Evolutionary conservation across 37 sponge, comb jelly and placozoan species (phyloP), one percentile per base, ranked within the genome.

Genomic region (Crambe crambe): DNA sequence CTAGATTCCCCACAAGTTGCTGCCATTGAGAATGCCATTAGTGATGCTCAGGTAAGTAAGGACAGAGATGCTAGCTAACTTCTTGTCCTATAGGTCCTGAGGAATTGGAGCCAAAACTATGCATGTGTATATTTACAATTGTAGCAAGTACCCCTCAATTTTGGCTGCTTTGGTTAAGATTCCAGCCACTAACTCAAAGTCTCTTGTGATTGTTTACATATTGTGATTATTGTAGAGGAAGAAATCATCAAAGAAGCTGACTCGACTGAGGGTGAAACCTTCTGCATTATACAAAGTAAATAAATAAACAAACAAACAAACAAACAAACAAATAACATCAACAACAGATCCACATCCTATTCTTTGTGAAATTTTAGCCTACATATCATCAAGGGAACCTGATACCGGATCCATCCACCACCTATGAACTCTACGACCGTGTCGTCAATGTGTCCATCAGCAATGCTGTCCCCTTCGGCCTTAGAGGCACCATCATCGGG

Each of bases 401-500:
- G 47, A 80, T 84, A 8, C 94, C 94, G 1, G 96, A 98, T 60
- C 72, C 70, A 21, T 40, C 86, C 32, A 91, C 92, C 9, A 85
- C 82, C 32, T 93, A 85, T 76, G 57, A 84, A n/a, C 87, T 98
- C 43, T 83, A 79, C 56, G 99, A 98, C 73, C 72, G 99, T 35
- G 96, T 98, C 27, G 79, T 98, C 64, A 92, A 93, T 57, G 90
- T 98, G 9, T 77, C 86, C 23, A 0, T 81, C 9, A 80, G 76
- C 62, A 69, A 62, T 37, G 92, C 92, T 71, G 96, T 98, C 1
- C 96, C 96, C 0, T 91, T 90, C 79, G 96, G 92, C 22, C 89
- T 86, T 38, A 81, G 76, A 47, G 99, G 99, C 8, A 95, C 96
- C 6, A 68, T 98, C 74, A 89, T 81, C 74, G 99, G 96, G 1